These are phyloP conservation scores for Taenioides sp. DNA, from an alignment of 2,797 vertebrate species.

Conservation along the genomic window DNA sequence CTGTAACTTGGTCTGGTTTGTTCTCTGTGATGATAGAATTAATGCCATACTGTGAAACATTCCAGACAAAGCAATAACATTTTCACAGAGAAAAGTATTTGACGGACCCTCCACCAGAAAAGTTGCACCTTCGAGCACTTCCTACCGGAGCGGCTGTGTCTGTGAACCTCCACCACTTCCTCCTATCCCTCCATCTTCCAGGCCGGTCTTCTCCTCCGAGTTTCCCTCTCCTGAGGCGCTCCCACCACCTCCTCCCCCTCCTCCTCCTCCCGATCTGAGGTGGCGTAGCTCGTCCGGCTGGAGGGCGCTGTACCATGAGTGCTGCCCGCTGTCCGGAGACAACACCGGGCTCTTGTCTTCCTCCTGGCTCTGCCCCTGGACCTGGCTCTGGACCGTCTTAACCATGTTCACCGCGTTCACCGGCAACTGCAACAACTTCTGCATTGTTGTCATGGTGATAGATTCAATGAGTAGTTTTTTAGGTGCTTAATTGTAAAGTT, in stretches of 20 bases:
- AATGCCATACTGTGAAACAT: too few relatives aligned
- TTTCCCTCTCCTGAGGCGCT: slow-evolving; percentile 40
- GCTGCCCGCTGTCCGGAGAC: slow-evolving; percentile 77
- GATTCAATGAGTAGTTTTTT: slow-evolving; percentile 33
- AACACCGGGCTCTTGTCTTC: slow-evolving; percentile 90
- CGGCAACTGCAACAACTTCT: slow-evolving; percentile 89
- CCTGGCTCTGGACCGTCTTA: slow-evolving; percentile 79
- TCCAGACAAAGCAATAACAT: too few relatives aligned
- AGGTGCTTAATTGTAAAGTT: slow-evolving; percentile 12
- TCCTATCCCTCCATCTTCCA: slow-evolving; percentile 69
- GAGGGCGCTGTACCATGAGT: slow-evolving; percentile 89
- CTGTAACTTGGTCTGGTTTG: too few relatives aligned
- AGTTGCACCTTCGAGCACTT: neutral
- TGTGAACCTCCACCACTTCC: slow-evolving; percentile 60
- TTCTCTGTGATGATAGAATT: too few relatives aligned
- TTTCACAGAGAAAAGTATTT: too few relatives aligned
- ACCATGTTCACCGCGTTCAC: slow-evolving; percentile 78
- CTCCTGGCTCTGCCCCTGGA: slow-evolving; percentile 73
- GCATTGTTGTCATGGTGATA: slow-evolving; percentile 81
- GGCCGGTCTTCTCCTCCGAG: slow-evolving; percentile 54
- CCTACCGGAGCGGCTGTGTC: slow-evolving; percentile 86
- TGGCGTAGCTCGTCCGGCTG: slow-evolving; percentile 87
- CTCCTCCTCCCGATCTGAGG: slow-evolving; percentile 72
- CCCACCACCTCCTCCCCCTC: slow-evolving; percentile 43
- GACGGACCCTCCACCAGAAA: too few relatives aligned